A percentile compares a stretch with the other conserved stretches of the same genome.
Evolutionary conservation across 2,888 invertebrate genomes (phyloP).

Genomic region (Automeris io): DNA sequence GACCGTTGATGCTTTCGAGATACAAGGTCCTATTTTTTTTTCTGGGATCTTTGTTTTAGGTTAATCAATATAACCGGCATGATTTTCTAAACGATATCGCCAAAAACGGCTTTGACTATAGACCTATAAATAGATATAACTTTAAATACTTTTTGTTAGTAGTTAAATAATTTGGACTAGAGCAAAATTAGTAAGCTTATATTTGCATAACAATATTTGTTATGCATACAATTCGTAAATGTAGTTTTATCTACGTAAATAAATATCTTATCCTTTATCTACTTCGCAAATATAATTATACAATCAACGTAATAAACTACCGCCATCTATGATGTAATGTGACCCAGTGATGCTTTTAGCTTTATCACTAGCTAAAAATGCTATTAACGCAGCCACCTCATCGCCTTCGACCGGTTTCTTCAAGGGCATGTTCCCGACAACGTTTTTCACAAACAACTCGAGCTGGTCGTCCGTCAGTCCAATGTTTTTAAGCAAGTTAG

Average conservation of each 20-base stretch:
- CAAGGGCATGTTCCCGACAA: slow-evolving; percentile 87
- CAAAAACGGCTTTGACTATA: too few relatives aligned
- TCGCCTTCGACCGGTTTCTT: slow-evolving; percentile 86
- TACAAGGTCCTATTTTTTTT: too few relatives aligned
- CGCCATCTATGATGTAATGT: slow-evolving; percentile 52
- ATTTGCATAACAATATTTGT: too few relatives aligned
- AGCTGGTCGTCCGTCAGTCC: slow-evolving; percentile 80
- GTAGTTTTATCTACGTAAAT: slow-evolving; percentile 27
- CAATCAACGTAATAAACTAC: slow-evolving; percentile 37
- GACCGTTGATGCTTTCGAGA: too few relatives aligned
- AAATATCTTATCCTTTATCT: background rate
- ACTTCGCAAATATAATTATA: background rate
- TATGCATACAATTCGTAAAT: too few relatives aligned
- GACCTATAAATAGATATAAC: too few relatives aligned
- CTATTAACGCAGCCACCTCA: slow-evolving; percentile 93
- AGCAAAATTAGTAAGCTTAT: background rate
- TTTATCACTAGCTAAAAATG: slow-evolving; percentile 90
- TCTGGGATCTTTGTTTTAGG: too few relatives aligned
- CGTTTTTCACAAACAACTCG: slow-evolving; percentile 81
- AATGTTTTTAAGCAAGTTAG: slow-evolving; percentile 86
- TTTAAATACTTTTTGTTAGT: too few relatives aligned
- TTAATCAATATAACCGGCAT: too few relatives aligned
- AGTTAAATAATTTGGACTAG: background rate
- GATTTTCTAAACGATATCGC: too few relatives aligned
- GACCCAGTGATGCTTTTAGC: slow-evolving; percentile 94